A percentile compares a stretch with the other conserved stretches of the same genome.
Evolutionary conservation across 2,888 invertebrate genomes (phyloP).

Genomic region (Tachina fera): DNA sequence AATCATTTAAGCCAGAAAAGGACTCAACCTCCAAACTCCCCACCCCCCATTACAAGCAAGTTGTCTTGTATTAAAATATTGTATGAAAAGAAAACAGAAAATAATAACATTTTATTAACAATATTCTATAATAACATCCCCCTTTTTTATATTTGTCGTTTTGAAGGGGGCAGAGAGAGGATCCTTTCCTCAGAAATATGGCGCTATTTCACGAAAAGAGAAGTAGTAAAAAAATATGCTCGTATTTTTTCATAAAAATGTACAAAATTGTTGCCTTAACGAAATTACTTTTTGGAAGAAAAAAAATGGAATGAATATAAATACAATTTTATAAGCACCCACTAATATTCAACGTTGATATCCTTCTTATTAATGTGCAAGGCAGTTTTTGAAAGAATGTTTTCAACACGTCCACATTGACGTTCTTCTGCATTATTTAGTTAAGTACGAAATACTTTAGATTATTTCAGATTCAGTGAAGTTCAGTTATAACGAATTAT

Average conservation of each 20-base stretch:
- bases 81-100: slow-evolving; percentile 50
- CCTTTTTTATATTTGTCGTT: slow-evolving; percentile 22
- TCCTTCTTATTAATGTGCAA: slow-evolving; percentile 59
- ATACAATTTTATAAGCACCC: slow-evolving; percentile 68
- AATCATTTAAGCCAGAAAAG: slow-evolving; percentile 58
- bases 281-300: slow-evolving; percentile 62
- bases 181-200: slow-evolving; percentile 65
- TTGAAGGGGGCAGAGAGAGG: slow-evolving; percentile 36
- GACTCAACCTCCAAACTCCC: slow-evolving; percentile 40
- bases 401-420: not conserved
- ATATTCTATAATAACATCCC: slow-evolving; percentile 68
- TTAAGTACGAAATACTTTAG: too few species aligned
- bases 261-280: slow-evolving; percentile 64
- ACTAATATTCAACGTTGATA: slow-evolving; percentile 67
- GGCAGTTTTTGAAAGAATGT: slow-evolving; percentile 21
- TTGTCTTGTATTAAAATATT: slow-evolving; percentile 47
- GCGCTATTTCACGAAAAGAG: slow-evolving; percentile 35
- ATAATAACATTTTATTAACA: slow-evolving; percentile 70
- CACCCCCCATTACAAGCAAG: slow-evolving; percentile 4
- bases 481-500: too few species aligned
- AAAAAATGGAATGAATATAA: slow-evolving; percentile 57
- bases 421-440: not conserved
- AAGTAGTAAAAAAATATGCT: slow-evolving; percentile 56
- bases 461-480: too few species aligned
- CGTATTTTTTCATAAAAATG: slow-evolving; percentile 63